Evolutionary conservation across 2,888 invertebrate genomes (phyloP), one percentile per base, ranked within the genome.

Genomic region (Drosophila mimetica): DNA sequence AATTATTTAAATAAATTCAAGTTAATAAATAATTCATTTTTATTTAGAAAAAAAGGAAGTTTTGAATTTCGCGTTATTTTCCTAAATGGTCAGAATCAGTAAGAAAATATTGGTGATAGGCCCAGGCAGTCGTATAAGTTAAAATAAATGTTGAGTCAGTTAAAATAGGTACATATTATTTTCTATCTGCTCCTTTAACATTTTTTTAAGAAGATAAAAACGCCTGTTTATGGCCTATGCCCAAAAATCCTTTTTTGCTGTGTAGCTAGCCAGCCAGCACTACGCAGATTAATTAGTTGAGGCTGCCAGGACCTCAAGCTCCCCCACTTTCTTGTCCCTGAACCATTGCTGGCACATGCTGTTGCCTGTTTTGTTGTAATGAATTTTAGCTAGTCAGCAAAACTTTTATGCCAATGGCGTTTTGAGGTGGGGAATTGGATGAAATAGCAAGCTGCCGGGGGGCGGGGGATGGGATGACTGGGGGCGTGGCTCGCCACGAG

Each of bases 381-480:
- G 89, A 89, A 89, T 89, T 89, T 88, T 83, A 85, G 77, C 87
- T 80, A 89, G 89, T 89, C 88, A 86, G 89, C 79, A 89, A 89
- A 90, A 85, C 76, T 89, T 88, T 86, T 86, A 81, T 77, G 74
- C 81, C 84, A 81, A 72, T 75, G 75, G 74, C 74, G 75, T 36
- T 64, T 50, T 50, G 59, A 54, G 54, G 44, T 76, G 74, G 70
- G 54, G 72, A 34, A 48, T 42, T 39, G 64, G 36, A 51, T 50
- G 44, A 47, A n/a, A 25, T 32, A 48, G 44, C 22, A 50, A 54
- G 46, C 57, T 51, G 58, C 41, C 18, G 36, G 22, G 42, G 46
- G 9, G 44, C 1, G 18, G 5, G 58, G 41, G 16, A 32, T 37
- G 4, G 46, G 42, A 54, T 48, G 44, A 34, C 50, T 44, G 41